Evolutionary conservation across 2,888 invertebrate genomes (phyloP), one percentile per base, ranked within the genome.

Genomic region (Meloe dianella): DNA sequence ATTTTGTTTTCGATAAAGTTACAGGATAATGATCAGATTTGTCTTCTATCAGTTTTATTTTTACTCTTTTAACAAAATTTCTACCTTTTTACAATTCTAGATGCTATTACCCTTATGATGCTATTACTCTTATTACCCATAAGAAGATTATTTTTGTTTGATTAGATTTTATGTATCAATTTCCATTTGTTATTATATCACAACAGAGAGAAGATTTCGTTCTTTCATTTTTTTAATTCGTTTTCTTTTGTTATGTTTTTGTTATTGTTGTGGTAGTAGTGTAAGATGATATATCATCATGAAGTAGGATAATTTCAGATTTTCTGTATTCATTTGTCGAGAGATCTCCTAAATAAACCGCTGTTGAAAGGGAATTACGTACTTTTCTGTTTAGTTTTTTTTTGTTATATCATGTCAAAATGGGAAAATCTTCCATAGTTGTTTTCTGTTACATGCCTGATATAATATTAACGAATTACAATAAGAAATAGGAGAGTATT

Each of bases 101-200:
- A 41, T 35, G 12, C 41, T 17, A 41, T 17, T 41, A 41, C n/a
- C n/a, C n/a, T n/a, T n/a, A n/a, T n/a, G n/a, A n/a, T n/a, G n/a
- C n/a, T n/a, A n/a, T n/a, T n/a, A 12, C n/a, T 17, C 10, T 41
- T 41, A 41, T 41, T 41, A 41, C 5, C 41, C 17, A 6, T 51
- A 51, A 51, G 47, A 9, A 51, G 47, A 17, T 51, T 51, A 51
- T n/a, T 41, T n/a, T n/a, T 6, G 6, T 22, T 51, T 22, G 10
- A 12, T 51, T 10, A 51, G 47, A 51, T 51, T 51, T 51, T 51
- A 22, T 9, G 22, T 51, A 51, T 51, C 10, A 51, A 51, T 51
- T 22, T 51, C 47, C 8, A 51, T 51, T 51, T 41, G 41, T 41
- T 17, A n/a, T n/a, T n/a, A 7, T 41, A 41, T 17, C 1, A 41